Conservation (phyloP, 2,797 vertebrate species). For the Manis javanica region DNA sequence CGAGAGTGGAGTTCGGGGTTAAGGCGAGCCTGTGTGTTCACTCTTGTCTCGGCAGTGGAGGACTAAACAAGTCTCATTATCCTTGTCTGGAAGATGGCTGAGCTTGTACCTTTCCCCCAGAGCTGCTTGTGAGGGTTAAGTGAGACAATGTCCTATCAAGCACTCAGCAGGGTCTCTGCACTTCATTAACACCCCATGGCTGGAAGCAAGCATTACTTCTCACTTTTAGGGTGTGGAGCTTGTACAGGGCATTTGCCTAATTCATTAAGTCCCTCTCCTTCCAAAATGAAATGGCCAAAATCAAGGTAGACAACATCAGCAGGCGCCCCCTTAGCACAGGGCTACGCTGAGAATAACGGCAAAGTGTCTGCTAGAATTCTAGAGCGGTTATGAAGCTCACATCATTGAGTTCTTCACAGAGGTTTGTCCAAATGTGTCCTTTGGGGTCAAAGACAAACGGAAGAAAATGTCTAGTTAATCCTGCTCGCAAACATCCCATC, state of each 20-base stretch:
- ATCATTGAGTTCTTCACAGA: background rate
- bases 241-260: background rate
- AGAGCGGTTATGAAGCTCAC: background rate
- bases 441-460: constrained; percentile 28
- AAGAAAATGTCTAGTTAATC: constrained; percentile 35
- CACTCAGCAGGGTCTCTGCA: background rate
- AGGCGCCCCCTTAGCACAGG: background rate
- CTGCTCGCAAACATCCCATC: background rate
- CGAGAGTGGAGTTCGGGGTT: background rate
- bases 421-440: background rate
- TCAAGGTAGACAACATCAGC: constrained; percentile 24
- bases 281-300: constrained; percentile 28
- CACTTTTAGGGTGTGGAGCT: background rate
- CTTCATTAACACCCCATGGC: background rate
- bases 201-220: background rate
- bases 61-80: background rate
- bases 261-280: constrained; percentile 10
- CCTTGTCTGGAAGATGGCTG: background rate
- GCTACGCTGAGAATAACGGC: background rate
- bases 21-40: background rate
- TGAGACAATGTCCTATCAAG: background rate
- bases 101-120: background rate
- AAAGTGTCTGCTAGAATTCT: background rate
- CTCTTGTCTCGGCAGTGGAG: background rate
- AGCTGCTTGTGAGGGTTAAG: background rate